Conservation (phyloP, 2,113 vertebrate species). For the Trochalopteron elliotii region DNA sequence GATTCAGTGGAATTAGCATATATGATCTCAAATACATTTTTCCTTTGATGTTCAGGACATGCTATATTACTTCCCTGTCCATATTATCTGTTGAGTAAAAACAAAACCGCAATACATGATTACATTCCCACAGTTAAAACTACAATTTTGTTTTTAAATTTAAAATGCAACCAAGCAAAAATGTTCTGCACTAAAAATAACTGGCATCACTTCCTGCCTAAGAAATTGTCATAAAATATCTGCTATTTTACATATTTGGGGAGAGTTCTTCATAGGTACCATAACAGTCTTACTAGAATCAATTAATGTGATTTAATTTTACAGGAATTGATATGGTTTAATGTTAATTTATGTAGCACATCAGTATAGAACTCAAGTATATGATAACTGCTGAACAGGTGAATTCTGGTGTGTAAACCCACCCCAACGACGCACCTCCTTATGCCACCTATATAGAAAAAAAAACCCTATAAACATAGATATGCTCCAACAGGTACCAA, state of each 20-base stretch:
- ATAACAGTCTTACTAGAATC: not conserved
- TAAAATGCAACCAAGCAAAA: not conserved
- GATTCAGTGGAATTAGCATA: not conserved
- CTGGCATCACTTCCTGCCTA: not conserved
- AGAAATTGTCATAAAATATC: not conserved
- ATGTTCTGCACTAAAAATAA: not conserved
- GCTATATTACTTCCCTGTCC: not conserved
- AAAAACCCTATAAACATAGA: not conserved
- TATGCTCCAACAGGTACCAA: not conserved
- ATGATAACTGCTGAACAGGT: not conserved
- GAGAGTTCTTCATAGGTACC: not conserved
- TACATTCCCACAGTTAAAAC: not conserved
- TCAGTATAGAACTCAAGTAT: not conserved
- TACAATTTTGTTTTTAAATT: not conserved
- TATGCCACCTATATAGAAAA: accelerated
- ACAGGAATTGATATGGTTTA: not conserved
- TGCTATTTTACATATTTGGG: not conserved
- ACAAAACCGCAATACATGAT: not conserved
- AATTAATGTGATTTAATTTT: not conserved
- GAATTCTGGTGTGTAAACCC: not conserved
- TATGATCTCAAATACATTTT: not conserved
- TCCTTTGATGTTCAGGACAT: not conserved
- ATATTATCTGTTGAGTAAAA: not conserved
- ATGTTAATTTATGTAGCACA: not conserved
- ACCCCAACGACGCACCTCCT: accelerated